Conservation (phyloP, 2,113 vertebrate genomes). For the Indicator indicator region DNA sequence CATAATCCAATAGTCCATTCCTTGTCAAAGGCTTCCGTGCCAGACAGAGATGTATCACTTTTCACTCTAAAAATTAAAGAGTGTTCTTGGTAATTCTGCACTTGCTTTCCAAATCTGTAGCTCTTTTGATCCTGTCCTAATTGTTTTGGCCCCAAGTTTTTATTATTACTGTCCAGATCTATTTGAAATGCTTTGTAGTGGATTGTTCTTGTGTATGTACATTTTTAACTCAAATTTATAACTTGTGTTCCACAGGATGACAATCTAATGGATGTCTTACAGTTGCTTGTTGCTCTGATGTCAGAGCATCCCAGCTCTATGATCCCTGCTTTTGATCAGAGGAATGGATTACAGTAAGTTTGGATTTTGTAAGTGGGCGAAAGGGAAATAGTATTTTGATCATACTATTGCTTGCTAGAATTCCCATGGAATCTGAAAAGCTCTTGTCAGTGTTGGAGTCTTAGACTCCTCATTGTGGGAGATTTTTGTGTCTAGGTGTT, state of each 20-base stretch:
- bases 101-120: not conserved
- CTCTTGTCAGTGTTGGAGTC: not conserved
- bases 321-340: constrained; percentile 96
- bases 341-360: constrained; percentile 93
- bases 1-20: not conserved
- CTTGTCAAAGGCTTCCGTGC: not conserved
- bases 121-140: not conserved
- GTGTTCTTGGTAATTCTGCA: not conserved
- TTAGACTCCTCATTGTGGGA: not conserved
- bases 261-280: constrained; percentile 97
- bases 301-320: constrained; percentile 94
- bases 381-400: not conserved
- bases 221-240: not conserved
- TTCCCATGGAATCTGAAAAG: not conserved
- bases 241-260: constrained; percentile 85
- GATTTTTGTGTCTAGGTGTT: not conserved
- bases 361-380: not conserved
- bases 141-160: not conserved
- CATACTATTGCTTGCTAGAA: not conserved
- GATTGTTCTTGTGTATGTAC: fast-evolving
- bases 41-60: not conserved
- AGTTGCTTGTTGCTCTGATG: constrained; percentile 96
- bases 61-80: not conserved
- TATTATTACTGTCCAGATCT: not conserved
- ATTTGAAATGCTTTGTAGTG: not conserved